Evolutionary conservation across 1,140 invertebrate genomes (phyloP).

Genomic region (Panagrolaimus sp.): DNA sequence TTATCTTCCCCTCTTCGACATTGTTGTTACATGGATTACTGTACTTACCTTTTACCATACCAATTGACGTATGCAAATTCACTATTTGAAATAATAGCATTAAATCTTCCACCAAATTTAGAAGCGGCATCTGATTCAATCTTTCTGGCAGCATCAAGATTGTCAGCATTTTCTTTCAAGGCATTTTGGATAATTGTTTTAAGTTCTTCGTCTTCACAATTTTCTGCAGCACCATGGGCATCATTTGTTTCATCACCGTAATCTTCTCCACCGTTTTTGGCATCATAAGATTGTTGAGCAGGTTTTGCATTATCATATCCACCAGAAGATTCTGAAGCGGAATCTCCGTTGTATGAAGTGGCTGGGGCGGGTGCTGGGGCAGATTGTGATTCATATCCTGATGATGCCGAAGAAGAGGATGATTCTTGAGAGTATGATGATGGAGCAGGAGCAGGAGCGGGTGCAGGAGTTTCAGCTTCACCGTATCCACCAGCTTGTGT

Average conservation of each 20-base stretch:
- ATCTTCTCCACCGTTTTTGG: conserved; percentile 19
- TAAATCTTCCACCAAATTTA: conserved; percentile 47
- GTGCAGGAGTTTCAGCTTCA: conserved; percentile 14
- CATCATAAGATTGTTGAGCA: conserved; percentile 12
- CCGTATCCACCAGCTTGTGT: conserved; percentile 4
- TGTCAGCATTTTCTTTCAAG: conserved; percentile 30
- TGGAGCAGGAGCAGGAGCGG: conserved; percentile 10
- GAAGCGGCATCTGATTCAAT: conserved; percentile 46
- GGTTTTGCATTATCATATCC: background rate
- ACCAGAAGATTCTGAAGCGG: background rate
- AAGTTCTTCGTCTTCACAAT: conserved; percentile 44
- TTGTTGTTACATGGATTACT: no score
- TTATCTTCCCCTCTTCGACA: no score
- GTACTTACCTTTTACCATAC: conserved; percentile 37
- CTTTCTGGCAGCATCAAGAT: conserved; percentile 46
- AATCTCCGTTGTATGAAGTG: conserved; percentile 2
- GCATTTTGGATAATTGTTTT: conserved; percentile 34
- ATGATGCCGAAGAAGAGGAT: background rate
- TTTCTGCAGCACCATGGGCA: conserved; percentile 20
- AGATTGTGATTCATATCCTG: conserved; percentile 7
- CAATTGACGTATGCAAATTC: conserved; percentile 52
- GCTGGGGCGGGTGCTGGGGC: background rate
- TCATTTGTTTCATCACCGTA: conserved; percentile 36
- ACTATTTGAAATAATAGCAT: conserved; percentile 48
- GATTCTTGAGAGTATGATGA: background rate